A percentile compares a stretch with the other conserved stretches of the same genome.
Conservation (phyloP, 2,888 invertebrate species). For the Willowsia nigromaculata region DNA sequence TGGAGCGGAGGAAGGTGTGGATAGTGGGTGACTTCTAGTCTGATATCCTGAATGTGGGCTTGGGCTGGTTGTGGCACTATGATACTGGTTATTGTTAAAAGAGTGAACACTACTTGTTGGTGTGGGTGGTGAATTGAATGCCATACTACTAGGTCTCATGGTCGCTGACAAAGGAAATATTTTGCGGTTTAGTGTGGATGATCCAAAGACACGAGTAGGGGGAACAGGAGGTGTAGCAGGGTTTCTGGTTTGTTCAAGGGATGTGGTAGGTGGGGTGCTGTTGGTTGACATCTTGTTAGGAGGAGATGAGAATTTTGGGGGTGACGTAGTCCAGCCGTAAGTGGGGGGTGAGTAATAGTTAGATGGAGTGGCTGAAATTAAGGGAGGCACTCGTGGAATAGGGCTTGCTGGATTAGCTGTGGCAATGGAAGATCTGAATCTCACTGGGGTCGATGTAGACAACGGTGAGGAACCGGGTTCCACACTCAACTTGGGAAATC, state of each 20-base stretch:
- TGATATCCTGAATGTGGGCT: background rate
- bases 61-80: constrained; percentile 21
- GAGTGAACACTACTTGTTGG: constrained; percentile 50
- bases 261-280: background rate
- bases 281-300: too few relatives aligned
- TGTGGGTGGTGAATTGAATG: background rate
- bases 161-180: constrained; percentile 46
- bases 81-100: constrained; percentile 21
- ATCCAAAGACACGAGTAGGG: constrained; percentile 48
- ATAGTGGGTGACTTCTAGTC: background rate
- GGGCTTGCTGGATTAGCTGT: constrained; percentile 69
- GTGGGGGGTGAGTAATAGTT: constrained; percentile 15
- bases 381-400: background rate
- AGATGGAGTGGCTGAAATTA: constrained; percentile 1
- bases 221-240: constrained; percentile 38
- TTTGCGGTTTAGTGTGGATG: constrained; percentile 61
- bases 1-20: background rate
- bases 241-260: constrained; percentile 10
- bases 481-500: constrained; percentile 66
- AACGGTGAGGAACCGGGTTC: constrained; percentile 34
- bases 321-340: constrained; percentile 36
- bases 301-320: constrained; percentile 32
- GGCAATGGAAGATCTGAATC: background rate
- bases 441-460: constrained; percentile 70
- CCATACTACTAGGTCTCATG: background rate